A percentile compares a stretch with the other conserved stretches of the same genome.
phyloP scores from a whole-genome alignment of 1,140 invertebrate genomes.

The Lucilia sericata region DNA sequence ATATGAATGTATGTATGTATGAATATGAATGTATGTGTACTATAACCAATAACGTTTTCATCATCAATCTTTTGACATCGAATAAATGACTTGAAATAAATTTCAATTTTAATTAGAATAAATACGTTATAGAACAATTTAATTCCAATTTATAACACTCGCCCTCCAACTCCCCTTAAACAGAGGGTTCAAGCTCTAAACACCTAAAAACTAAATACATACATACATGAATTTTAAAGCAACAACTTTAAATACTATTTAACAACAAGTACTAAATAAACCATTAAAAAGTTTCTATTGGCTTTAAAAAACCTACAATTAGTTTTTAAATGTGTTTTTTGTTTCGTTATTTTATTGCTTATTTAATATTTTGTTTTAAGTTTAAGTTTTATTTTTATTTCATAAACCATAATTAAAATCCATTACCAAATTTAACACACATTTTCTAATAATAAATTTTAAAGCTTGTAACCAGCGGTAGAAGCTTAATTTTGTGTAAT shows the following conservation, averaged over 20 bases:
- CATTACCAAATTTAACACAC: conserved; percentile 1
- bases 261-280: neutral
- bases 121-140: neutral
- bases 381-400: neutral
- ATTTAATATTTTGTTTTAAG: neutral
- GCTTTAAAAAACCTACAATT: neutral
- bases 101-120: conserved; percentile 19
- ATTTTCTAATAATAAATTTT: neutral
- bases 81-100: neutral
- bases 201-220: too few relatives aligned
- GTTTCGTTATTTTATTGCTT: neutral
- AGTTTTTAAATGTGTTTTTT: neutral
- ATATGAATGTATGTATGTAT: too few relatives aligned
- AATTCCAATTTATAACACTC: neutral
- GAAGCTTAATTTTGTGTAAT: neutral
- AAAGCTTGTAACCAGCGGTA: too few relatives aligned
- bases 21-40: neutral
- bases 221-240: too few relatives aligned
- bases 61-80: neutral
- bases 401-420: neutral
- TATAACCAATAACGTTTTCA: neutral
- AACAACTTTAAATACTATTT: too few relatives aligned
- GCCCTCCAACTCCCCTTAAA: too few relatives aligned
- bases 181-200: too few relatives aligned
- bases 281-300: neutral